Conservation (phyloP, 2,888 invertebrate species). For the Drosophila subquinaria region DNA sequence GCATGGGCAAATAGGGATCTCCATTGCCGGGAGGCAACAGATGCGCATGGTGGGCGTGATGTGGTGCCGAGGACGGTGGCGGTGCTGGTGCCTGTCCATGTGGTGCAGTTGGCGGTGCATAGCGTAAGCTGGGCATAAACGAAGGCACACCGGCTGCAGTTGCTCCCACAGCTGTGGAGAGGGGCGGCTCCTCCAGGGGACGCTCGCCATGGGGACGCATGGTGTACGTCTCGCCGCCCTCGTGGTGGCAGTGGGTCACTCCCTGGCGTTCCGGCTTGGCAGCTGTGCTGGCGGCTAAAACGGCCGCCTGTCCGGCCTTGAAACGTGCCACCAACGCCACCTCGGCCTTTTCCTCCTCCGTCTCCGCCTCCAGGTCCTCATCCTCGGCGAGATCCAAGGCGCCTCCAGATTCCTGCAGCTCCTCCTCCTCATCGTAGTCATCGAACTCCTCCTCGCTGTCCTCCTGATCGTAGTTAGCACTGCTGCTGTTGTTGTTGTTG, state of each 20-base stretch:
- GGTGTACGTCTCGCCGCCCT: constrained; percentile 89
- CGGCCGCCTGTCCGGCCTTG: constrained; percentile 53
- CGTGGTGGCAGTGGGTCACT: constrained; percentile 90
- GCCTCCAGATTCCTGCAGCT: constrained; percentile 70
- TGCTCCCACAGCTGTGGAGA: background rate
- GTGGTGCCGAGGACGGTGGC: constrained; percentile 34
- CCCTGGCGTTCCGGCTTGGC: constrained; percentile 83
- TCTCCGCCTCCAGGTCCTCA: constrained; percentile 67
- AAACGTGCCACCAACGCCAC: constrained; percentile 62
- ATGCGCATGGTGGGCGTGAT: constrained; percentile 56
- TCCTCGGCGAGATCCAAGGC: constrained; percentile 63
- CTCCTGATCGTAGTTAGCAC: constrained; percentile 69
- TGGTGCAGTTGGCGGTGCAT: constrained; percentile 46
- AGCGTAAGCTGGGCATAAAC: constrained; percentile 49
- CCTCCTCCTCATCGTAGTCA: constrained; percentile 80
- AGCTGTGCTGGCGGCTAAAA: constrained; percentile 1
- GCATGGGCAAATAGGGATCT: constrained; percentile 86
- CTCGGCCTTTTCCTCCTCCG: constrained; percentile 65
- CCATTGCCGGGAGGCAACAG: constrained; percentile 65
- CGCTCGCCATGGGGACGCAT: constrained; percentile 90
- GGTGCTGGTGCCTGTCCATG: constrained; percentile 24
- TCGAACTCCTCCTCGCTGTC: constrained; percentile 78
- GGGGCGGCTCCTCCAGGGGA: constrained; percentile 59
- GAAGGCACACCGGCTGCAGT: constrained; percentile 7
- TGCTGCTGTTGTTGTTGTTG: constrained; percentile 30